These are phyloP conservation scores for Penaeus japonicus DNA, from an alignment of 1,140 invertebrate species.

Conservation along the genomic window DNA sequence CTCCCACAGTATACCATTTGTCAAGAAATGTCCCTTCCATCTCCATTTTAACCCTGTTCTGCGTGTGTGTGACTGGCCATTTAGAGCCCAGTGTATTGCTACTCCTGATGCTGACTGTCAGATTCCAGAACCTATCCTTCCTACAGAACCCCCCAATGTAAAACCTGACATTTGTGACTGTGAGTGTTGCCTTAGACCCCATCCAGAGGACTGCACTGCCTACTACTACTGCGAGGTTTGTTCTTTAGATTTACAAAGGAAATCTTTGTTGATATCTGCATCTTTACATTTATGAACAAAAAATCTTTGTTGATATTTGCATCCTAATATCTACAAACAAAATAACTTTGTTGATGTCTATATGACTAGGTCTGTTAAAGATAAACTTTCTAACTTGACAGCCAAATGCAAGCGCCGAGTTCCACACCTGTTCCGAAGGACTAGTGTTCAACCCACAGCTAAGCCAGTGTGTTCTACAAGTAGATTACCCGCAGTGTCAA, in stretches of 20 bases:
- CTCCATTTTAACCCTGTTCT: constrained; percentile 38
- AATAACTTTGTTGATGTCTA: not conserved
- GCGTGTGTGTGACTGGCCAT: constrained; percentile 46
- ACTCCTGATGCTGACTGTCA: constrained; percentile 2
- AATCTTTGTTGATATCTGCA: not conserved
- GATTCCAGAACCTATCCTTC: constrained; percentile 29
- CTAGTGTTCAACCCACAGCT: constrained; percentile 35
- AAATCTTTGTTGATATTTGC: not conserved
- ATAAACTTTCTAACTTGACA: not conserved
- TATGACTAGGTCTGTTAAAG: not conserved
- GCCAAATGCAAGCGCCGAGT: constrained; percentile 24
- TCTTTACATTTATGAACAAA: not conserved
- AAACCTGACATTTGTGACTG: constrained; percentile 54
- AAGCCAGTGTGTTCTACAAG: constrained; percentile 33
- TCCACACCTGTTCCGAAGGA: constrained; percentile 37
- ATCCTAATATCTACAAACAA: not conserved
- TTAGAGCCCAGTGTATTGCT: constrained; percentile 39
- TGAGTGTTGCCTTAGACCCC: constrained; percentile 47
- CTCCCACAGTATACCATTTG: constrained; percentile 6
- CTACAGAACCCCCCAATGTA: constrained; percentile 7
- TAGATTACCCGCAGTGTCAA: constrained; percentile 33
- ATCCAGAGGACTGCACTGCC: constrained; percentile 49
- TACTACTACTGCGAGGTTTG: constrained; percentile 52
- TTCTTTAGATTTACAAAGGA: not conserved
- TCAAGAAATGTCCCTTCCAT: constrained; percentile 31